Percentiles rank a stretch among this genome's conserved stretches.
phyloP scores from a whole-genome alignment of 2,888 invertebrate genomes.

The Lasioglossum vierecki region DNA sequence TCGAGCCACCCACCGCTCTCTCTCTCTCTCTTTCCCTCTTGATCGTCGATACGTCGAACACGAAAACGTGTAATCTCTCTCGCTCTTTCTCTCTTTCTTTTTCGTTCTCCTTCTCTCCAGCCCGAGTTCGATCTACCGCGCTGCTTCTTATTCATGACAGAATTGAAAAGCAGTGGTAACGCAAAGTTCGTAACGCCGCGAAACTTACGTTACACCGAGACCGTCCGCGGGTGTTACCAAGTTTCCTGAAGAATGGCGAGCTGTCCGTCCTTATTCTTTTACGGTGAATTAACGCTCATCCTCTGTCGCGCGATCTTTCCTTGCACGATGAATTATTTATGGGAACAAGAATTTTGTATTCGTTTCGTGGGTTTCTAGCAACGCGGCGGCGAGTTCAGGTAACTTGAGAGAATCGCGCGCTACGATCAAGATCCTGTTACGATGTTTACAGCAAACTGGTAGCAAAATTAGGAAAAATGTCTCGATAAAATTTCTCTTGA shows the following conservation, averaged over 20 bases:
- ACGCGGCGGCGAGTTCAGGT: neutral
- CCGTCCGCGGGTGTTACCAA: neutral
- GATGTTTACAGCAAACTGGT: neutral
- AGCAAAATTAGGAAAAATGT: neutral
- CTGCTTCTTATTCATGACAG: conserved; percentile 13
- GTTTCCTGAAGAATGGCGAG: neutral
- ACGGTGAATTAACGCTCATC: conserved; percentile 12
- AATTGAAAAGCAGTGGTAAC: conserved; percentile 15
- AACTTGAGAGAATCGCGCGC: neutral
- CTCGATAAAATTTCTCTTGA: neutral
- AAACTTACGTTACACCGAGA: neutral
- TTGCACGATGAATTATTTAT: neutral
- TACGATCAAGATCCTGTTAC: neutral
- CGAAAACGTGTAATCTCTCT: neutral
- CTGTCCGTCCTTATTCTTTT: neutral
- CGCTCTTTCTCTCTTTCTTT: neutral
- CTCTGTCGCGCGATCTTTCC: neutral
- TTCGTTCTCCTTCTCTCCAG: neutral
- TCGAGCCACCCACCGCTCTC: neutral
- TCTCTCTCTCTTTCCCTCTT: neutral
- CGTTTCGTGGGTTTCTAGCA: neutral
- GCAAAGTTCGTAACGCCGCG: conserved; percentile 13
- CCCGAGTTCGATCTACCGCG: neutral
- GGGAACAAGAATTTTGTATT: neutral
- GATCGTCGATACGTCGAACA: neutral